Evolutionary conservation across 2,888 invertebrate genomes (phyloP), one percentile per base, ranked within the genome.

Genomic region (Tenthredo mesomela): DNA sequence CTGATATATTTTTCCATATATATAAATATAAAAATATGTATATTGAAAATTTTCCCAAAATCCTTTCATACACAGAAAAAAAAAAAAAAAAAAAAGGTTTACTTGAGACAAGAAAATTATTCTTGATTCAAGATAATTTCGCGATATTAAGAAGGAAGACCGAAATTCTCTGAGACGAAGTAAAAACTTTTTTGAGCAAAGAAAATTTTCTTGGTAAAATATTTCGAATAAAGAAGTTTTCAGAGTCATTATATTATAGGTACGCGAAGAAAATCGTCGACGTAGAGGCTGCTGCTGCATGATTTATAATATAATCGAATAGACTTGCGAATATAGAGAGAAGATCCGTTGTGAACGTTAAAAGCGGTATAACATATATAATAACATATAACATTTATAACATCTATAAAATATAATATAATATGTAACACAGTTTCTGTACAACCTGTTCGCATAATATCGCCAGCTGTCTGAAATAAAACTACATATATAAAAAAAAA

Each of bases 391-490:
- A 77, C 29, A 7, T 50, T 0, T 77, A 54, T 71, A 71, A 71
- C n/a, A 71, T 40, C 40, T 71, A 71, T 71, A 70, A 70, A n/a
- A n/a, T n/a, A n/a, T n/a, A 70, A 29, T 33, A 70, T 70, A 70
- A 37, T 37, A 70, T 70, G 15, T 33, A 70, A 70, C 25, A 61
- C 21, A 25, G 25, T 25, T 25, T 61, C 61, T 25, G 21, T 61
- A 25, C 33, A 67, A 67, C 29, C 33, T 15, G 67, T 67, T 67
- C 33, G 67, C 18, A 37, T 37, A 29, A 67, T 33, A 18, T 21
- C 73, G 9, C 40, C 18, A 43, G 73, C n/a, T n/a, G 21, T n/a
- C 0, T 73, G 47, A 47, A 47, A 47, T 47, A 47, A 47, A 47
- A 21, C 18, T 73, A 33, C n/a, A 15, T 43, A 43, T 4, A 33